A percentile compares a stretch with the other conserved stretches of the same genome.
Evolutionary conservation across 2,888 invertebrate species (phyloP).

Genomic region (Dryobota labecula): DNA sequence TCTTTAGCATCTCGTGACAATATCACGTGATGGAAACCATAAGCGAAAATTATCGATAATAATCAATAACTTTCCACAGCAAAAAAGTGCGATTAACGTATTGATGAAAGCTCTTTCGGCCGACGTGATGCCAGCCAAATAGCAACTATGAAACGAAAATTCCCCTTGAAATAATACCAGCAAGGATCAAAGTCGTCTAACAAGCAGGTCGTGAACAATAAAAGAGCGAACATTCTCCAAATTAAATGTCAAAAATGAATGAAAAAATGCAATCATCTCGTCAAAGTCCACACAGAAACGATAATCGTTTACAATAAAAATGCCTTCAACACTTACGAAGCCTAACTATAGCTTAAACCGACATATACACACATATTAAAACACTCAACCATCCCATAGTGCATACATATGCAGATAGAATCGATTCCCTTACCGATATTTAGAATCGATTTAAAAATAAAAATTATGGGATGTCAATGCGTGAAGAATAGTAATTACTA

Average conservation of each 20-base stretch:
- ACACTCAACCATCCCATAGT: conserved; percentile 11
- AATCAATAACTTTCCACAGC: conserved; percentile 60
- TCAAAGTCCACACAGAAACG: conserved; percentile 41
- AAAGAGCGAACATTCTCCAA: conserved; percentile 46
- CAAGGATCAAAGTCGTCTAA: conserved; percentile 32
- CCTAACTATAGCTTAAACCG: conserved; percentile 15
- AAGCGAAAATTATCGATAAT: conserved; percentile 58
- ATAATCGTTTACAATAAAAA: conserved; percentile 60
- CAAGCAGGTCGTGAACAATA: conserved; percentile 34
- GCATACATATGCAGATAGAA: conserved; percentile 51
- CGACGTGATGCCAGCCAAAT: conserved; percentile 18
- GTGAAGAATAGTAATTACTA: conserved; percentile 42
- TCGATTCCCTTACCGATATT: conserved; percentile 40
- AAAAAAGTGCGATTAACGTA: conserved; percentile 52
- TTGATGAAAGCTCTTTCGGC: conserved; percentile 52
- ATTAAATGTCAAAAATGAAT: conserved; percentile 58
- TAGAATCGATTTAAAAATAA: conserved; percentile 44
- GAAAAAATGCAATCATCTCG: conserved; percentile 59
- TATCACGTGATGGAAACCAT: conserved; percentile 51
- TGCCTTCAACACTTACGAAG: conserved; percentile 38
- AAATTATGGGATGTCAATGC: conserved; percentile 23
- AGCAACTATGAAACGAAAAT: neutral
- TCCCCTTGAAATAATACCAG: neutral
- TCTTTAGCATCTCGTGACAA: conserved; percentile 21
- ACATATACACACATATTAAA: conserved; percentile 16